Base-by-base conservation (phyloP, 2,113 vertebrate genomes). In the Alces alces region DNA sequence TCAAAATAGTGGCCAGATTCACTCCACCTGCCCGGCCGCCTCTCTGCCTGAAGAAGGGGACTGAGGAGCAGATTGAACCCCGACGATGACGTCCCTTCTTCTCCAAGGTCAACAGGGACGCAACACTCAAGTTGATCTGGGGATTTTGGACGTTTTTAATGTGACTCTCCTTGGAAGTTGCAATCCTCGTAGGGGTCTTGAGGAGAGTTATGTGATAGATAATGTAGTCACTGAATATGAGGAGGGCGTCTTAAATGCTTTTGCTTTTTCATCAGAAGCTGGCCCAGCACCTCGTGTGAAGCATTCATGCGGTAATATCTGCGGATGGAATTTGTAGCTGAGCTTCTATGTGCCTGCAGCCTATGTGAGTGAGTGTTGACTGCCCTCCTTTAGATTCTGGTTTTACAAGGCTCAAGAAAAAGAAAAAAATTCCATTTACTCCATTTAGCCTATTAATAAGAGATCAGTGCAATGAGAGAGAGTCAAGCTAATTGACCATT, bases 21-120 rank as follows among this genome's bases (percentile, higher is more conserved):
- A 11, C 14, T 23, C 30, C 5, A 21, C 13, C 4, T 10, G 1
- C 1, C 9, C 7, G 4, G 25, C 5, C 1, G 3, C 55, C 0
- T 1, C 15, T 61, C 28, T 16, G 21, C 2, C 30, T 9, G 10
- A 28, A 79, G 36, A 39, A 17, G 45, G n/a, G 7, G 21, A 3
- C n/a, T 13, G 25, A 50, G 66, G 50, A 39, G 0, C 15, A 11
- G 25, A 47, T 4, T 6, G 45, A 4, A 17, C 6, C 25, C 27
- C 28, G 2, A 7, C 1, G 58, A 52, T 8, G 45, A 9, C 5
- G 28, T 64, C 23, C 3, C 28, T 52, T 52, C 28, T 33, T 87
- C 76, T 78, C 80, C 57, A 66, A 85, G 17, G 23, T n/a, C 52
- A 36, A 64, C 16, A 21, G 4, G 12, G 33, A 76, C 2, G 1